Evolutionary conservation across 2,888 invertebrate species (phyloP), one percentile per base, ranked within the genome.

Genomic region (Nomada lathburiana): DNA sequence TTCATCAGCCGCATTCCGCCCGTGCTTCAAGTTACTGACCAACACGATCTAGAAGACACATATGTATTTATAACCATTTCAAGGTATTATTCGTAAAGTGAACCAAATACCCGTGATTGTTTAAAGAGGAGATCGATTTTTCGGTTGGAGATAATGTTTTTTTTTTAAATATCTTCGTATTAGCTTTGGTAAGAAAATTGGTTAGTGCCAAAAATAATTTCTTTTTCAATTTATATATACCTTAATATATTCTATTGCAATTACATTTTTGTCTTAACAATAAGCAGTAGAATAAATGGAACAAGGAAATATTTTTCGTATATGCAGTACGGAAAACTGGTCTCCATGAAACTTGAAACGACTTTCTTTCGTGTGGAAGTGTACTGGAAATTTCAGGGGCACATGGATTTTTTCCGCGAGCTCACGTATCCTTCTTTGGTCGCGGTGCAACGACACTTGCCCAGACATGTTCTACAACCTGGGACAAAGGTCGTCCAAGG

Each of bases 1-100:
- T 70, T 84, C 80, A 77, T 80, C 84, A 84, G 84, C 76, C 57
- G 80, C 84, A 84, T 84, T 84, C 84, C 84, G 50, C 55, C 74
- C 84, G 74, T 77, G 80, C 76, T 62, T 65, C 36, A 68, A 80
- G 84, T 74, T 76, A 60, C 80, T 77, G 68, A 23, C 26, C 71
- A 71, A 63, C 73, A 69, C 77, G 73, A 77, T 76, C 47, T 59
- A 68, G 71, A 64, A 60, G 68, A 74, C 80, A 50, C 71, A 64
- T 72, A 26, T 69, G 5, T 78, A 68, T 83, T 71, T 55, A 52
- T 78, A 47, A 36, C 57, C 68, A 68, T 52, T 16, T 29, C 68
- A 20, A 11, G 42, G 53, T 76, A 67, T 62, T 42, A 36, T 20
- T 50, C 20, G 23, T 26, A 2, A 23, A 29, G 13, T n/a, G 47